Percentiles rank a stretch among this genome's conserved stretches.
These are phyloP conservation scores for Bolinopsis microptera DNA, from an alignment of 37 sponge, comb jelly and placozoan genomes.

Conservation along the genomic window DNA sequence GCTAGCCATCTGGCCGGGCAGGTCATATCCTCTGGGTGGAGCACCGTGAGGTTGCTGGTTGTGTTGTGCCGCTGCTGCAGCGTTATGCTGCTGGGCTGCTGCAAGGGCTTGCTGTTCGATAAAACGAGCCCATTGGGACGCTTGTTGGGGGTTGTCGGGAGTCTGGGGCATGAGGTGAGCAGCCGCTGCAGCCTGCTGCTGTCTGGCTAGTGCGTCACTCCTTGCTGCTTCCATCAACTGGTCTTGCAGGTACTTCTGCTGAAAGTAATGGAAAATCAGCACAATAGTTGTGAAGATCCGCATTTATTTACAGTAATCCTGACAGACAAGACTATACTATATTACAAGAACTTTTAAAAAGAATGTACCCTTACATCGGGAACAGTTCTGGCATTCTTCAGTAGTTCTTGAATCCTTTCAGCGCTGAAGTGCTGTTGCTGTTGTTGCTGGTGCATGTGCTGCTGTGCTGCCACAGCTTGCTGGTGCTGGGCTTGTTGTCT, in stretches of 20 bases:
- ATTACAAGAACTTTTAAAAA: no score
- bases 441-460: neutral
- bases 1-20: neutral
- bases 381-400: slow-evolving; percentile 28
- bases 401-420: slow-evolving; percentile 21
- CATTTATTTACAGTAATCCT: no score
- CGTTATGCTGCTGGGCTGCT: slow-evolving; percentile 19
- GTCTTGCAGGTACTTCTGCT: slow-evolving; percentile 57
- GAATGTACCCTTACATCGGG: slow-evolving; percentile 30
- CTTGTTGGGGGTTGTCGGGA: slow-evolving; percentile 33
- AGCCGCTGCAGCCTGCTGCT: slow-evolving; percentile 49
- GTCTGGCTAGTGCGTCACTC: slow-evolving; percentile 30
- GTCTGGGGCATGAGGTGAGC: slow-evolving; percentile 12
- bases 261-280: neutral
- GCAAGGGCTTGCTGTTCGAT: slow-evolving; percentile 19
- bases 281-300: no score
- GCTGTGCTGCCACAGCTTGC: slow-evolving; percentile 29
- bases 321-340: no score
- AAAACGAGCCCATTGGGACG: slow-evolving; percentile 57
- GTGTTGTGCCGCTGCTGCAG: slow-evolving; percentile 5
- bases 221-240: slow-evolving; percentile 40
- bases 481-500: slow-evolving; percentile 35
- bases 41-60: neutral
- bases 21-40: neutral
- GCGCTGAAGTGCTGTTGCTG: slow-evolving; percentile 52